Evolutionary conservation across 1,140 invertebrate species (phyloP), one percentile per base, ranked within the genome.

Genomic region (Aphelenchoides fujianensis): DNA sequence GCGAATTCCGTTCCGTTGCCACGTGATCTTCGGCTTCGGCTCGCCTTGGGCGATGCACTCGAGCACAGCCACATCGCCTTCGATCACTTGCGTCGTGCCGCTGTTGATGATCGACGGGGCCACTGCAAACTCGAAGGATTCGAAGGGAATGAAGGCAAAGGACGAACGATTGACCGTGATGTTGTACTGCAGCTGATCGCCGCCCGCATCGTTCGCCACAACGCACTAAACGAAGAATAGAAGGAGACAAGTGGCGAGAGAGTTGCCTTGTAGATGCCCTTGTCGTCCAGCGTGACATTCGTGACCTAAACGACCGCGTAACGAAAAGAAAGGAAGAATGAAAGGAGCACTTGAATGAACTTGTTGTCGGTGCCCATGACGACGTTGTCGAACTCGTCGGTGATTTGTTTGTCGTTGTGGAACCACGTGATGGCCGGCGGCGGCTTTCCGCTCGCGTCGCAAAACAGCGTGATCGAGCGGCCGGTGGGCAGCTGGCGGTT

Each of bases 371-470:
- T 34, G 37, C 48, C 71, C 37, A 79, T 23, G 3, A 68, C 78
- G 32, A 79, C 68, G 32, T 67, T 64, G 19, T 28, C 48, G 27
- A 55, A 70, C 2, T 36, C 28, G 34, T 79, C 69, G 3, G 69
- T 69, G 16, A 80, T 54, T 27, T 59, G 31, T 12, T 66, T 81
- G 3, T 68, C 76, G 54, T 84, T 81, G 9, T 76, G 28, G 30
- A 34, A 72, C 81, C 81, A 82, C 23, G 36, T 55, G 19, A 82
- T 52, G 16, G 52, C 53, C 9, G 81, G 80, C 19, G 62, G 27
- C n/a, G 81, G 81, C 68, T 82, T 83, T 52, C 79, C 81, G n/a
- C 61, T 68, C 2, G 71, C 81, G n/a, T 81, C 78, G 59, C 81
- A 82, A 12, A 69, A 72, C 7, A 82, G 66, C 5, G 71, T 79